These are phyloP conservation scores for Lepeophtheirus salmonis DNA, from an alignment of 1,140 invertebrate genomes.

Conservation along the genomic window DNA sequence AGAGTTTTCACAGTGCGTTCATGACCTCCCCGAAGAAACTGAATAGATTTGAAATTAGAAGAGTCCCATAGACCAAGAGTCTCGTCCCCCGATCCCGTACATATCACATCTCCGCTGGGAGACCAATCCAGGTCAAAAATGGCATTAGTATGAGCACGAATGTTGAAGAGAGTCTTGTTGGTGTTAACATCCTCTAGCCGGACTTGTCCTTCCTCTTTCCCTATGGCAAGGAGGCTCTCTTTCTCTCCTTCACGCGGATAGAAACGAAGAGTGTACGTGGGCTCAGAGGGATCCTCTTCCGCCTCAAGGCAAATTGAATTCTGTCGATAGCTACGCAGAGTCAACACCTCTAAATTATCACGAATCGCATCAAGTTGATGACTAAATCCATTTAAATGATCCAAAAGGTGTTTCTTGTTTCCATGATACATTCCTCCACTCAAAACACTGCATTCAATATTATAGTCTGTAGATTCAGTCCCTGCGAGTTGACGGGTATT, in stretches of 20 bases:
- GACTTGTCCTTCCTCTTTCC: slow-evolving; percentile 61
- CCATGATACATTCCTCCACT: no score
- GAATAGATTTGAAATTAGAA: slow-evolving; percentile 24
- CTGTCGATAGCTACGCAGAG: no score
- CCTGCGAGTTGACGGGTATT: no score
- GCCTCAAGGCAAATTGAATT: neutral
- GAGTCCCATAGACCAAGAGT: slow-evolving; percentile 53
- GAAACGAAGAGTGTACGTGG: slow-evolving; percentile 5
- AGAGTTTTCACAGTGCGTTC: slow-evolving; percentile 55
- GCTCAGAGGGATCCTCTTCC: neutral
- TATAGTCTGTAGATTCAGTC: no score
- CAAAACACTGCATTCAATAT: no score
- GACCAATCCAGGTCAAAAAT: slow-evolving; percentile 73
- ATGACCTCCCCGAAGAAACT: slow-evolving; percentile 40
- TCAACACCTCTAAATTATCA: neutral
- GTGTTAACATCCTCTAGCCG: neutral
- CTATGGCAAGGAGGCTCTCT: slow-evolving; percentile 46
- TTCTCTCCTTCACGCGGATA: slow-evolving; percentile 32
- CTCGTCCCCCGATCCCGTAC: slow-evolving; percentile 66
- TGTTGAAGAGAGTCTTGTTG: slow-evolving; percentile 6
- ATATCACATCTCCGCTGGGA: slow-evolving; percentile 45
- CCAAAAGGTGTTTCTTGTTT: no score
- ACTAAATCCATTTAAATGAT: neutral
- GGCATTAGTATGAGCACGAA: slow-evolving; percentile 57
- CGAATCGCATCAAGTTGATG: neutral